A percentile compares a stretch with the other conserved stretches of the same genome.
Evolutionary conservation across 2,797 vertebrate species (phyloP).

Genomic region (Acestrorhynchus altus): DNA sequence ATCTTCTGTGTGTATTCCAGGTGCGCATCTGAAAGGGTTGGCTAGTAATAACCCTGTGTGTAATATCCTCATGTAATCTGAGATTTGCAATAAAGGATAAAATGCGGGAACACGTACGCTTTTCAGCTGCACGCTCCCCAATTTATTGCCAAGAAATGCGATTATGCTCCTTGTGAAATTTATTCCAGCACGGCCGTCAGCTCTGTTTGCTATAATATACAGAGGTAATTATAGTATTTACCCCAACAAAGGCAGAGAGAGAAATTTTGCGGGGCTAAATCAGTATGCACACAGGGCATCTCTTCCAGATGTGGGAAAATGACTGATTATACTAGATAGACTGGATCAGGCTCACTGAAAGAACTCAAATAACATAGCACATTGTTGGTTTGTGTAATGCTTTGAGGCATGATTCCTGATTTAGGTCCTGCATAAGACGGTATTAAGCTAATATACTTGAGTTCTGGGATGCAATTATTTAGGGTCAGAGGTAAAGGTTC

Average conservation of each 20-base stretch:
- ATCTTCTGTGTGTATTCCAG: not conserved
- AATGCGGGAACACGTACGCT: not conserved
- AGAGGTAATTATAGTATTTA: conserved; percentile 51
- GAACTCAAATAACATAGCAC: not conserved
- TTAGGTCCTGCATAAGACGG: not conserved
- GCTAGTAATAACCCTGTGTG: conserved; percentile 23
- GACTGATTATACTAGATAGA: conserved; percentile 10
- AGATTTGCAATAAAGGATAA: conserved; percentile 28
- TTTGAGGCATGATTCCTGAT: not conserved
- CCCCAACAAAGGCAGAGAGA: conserved; percentile 31
- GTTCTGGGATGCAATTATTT: not conserved
- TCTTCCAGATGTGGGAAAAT: conserved; percentile 23
- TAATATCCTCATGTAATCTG: conserved; percentile 36
- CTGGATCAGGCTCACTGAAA: not conserved
- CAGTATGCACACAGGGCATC: conserved; percentile 29
- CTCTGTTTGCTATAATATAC: conserved; percentile 33
- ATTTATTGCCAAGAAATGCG: conserved; percentile 26
- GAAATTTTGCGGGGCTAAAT: conserved; percentile 24
- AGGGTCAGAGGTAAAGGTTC: not conserved
- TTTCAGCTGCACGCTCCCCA: not conserved
- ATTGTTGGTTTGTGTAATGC: not conserved
- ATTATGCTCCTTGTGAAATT: conserved; percentile 33
- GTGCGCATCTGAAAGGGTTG: not conserved
- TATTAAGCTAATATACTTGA: not conserved
- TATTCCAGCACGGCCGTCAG: conserved; percentile 22